Conservation (phyloP, 2,113 vertebrate species). For the Paratilapia polleni region DNA sequence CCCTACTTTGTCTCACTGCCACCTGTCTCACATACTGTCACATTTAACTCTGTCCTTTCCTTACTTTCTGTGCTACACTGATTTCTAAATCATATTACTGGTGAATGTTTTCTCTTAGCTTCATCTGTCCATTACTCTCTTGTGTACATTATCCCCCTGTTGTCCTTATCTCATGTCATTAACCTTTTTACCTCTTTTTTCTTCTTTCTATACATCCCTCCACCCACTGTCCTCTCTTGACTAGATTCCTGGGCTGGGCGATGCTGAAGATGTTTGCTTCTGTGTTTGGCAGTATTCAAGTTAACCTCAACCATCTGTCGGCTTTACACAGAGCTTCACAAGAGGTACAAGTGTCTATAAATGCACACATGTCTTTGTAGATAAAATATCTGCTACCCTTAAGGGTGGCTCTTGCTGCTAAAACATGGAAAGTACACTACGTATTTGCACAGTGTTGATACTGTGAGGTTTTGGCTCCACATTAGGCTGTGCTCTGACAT, state of each 20-base stretch:
- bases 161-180: slow-evolving; percentile 17
- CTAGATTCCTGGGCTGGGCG: slow-evolving; percentile 76
- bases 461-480: slow-evolving; percentile 10
- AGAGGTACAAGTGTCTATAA: slow-evolving; percentile 63
- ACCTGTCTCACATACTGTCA: slow-evolving; percentile 26
- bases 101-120: neutral
- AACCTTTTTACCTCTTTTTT: slow-evolving; percentile 5
- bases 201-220: slow-evolving; percentile 12
- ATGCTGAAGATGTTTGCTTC: slow-evolving; percentile 75
- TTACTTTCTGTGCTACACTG: neutral
- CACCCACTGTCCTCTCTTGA: slow-evolving; percentile 5
- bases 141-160: slow-evolving; percentile 5
- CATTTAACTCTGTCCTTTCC: slow-evolving; percentile 6
- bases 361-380: neutral
- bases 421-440: neutral
- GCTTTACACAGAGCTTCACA: slow-evolving; percentile 69
- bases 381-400: neutral
- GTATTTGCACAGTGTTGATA: neutral
- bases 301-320: slow-evolving; percentile 78
- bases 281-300: slow-evolving; percentile 74
- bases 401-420: neutral
- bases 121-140: slow-evolving; percentile 14
- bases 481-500: neutral
- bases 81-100: neutral
- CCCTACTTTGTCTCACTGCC: neutral